Evolutionary conservation across 1,140 invertebrate species (phyloP).

Genomic region (Diprion similis): DNA sequence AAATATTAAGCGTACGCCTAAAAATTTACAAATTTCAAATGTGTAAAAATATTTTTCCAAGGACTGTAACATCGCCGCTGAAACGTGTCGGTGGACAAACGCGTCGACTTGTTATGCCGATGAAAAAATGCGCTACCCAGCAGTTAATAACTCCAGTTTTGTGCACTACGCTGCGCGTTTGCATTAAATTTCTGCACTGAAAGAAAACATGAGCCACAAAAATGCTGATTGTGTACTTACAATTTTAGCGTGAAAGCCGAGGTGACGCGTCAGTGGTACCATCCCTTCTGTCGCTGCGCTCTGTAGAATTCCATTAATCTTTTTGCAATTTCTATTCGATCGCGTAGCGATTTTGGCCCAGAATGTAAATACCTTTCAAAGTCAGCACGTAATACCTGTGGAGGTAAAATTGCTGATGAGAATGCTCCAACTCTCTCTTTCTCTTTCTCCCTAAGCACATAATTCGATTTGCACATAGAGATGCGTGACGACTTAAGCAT

Average conservation of each 20-base stretch:
- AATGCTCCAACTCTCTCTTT: too few relatives aligned
- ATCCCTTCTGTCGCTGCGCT: neutral
- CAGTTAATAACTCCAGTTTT: neutral
- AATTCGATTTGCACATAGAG: too few relatives aligned
- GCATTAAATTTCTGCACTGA: neutral
- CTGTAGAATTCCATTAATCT: neutral
- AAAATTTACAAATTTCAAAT: too few relatives aligned
- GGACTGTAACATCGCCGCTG: too few relatives aligned
- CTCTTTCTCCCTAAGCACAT: neutral
- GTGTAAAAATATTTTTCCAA: too few relatives aligned
- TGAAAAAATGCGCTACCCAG: neutral
- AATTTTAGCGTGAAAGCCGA: neutral
- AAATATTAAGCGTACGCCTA: too few relatives aligned
- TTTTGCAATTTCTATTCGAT: neutral
- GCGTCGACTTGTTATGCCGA: too few relatives aligned
- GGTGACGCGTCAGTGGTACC: neutral
- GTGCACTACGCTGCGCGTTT: neutral
- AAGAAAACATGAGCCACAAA: neutral
- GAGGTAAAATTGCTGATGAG: neutral
- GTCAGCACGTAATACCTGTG: neutral
- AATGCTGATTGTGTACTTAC: neutral
- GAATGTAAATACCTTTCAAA: neutral
- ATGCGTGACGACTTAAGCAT: neutral
- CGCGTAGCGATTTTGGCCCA: neutral
- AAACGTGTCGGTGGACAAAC: too few relatives aligned